Evolutionary conservation across 1,140 invertebrate genomes (phyloP).

Genomic region (Conus betulinus): DNA sequence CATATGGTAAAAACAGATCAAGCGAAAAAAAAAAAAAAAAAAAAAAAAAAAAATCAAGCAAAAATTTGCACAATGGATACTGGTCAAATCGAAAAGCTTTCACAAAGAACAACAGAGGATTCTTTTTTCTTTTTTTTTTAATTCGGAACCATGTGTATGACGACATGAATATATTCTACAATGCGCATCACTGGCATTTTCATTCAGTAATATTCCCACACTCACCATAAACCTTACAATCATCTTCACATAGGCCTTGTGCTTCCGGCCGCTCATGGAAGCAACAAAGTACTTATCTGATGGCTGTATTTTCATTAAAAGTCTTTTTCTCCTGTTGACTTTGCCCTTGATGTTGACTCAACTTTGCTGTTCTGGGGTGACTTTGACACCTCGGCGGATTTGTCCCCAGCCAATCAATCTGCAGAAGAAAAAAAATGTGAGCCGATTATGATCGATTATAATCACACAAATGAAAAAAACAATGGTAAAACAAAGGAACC

Average conservation of each 20-base stretch:
- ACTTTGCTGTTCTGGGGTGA: conserved; percentile 56
- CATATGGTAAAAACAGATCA: too few species aligned
- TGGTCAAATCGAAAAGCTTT: too few species aligned
- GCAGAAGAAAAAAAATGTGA: conserved; percentile 31
- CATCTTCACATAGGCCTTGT: not conserved
- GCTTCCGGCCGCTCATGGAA: not conserved
- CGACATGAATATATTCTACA: too few species aligned
- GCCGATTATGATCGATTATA: too few species aligned
- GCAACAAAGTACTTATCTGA: not conserved
- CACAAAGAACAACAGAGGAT: too few species aligned
- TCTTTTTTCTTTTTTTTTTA: too few species aligned
- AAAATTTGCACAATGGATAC: too few species aligned
- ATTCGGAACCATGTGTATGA: too few species aligned
- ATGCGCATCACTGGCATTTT: not conserved
- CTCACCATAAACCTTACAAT: not conserved
- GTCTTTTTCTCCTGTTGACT: not conserved
- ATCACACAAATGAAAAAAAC: too few species aligned
- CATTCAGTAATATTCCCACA: not conserved
- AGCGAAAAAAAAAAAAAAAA: too few species aligned
- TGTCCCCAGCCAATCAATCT: conserved; percentile 73
- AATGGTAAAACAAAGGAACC: too few species aligned
- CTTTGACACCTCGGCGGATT: conserved; percentile 67
- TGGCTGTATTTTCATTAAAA: not conserved
- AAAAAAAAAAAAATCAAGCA: too few species aligned
- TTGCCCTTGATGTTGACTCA: not conserved